Percentiles rank a stretch among this genome's conserved stretches.
Evolutionary conservation across 2,888 invertebrate genomes (phyloP).

Genomic region (Liopterus haemorrhoidalis): DNA sequence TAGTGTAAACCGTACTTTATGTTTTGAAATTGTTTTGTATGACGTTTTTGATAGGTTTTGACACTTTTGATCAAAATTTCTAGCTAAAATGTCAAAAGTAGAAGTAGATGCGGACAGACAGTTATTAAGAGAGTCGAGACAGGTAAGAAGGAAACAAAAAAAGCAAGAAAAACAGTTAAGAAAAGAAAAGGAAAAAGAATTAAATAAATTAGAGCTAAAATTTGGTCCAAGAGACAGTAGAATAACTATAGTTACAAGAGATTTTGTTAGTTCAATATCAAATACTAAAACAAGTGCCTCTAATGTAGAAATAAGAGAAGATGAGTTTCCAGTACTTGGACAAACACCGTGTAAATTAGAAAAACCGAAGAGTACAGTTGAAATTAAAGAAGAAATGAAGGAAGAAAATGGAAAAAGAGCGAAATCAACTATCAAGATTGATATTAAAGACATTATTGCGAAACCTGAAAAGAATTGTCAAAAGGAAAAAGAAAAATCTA

Average conservation of each 20-base stretch:
- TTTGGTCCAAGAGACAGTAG: conserved; percentile 23
- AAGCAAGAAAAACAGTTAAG: conserved; percentile 24
- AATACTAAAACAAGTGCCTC: conserved; percentile 4
- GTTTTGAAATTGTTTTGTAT: too few relatives aligned
- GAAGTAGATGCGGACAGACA: too few relatives aligned
- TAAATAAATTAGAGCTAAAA: conserved; percentile 23
- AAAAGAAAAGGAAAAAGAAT: conserved; percentile 23
- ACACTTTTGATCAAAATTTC: too few relatives aligned
- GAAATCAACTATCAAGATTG: background rate
- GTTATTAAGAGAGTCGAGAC: conserved; percentile 29
- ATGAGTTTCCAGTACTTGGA: conserved; percentile 14
- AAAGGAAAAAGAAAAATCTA: conserved; percentile 10
- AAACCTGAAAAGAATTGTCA: conserved; percentile 11
- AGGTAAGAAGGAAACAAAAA: conserved; percentile 31
- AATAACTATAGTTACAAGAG: conserved; percentile 28
- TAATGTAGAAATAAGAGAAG: conserved; percentile 5
- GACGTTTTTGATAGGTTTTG: too few relatives aligned
- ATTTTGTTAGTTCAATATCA: conserved; percentile 21
- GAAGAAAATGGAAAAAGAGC: conserved; percentile 6
- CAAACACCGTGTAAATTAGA: background rate
- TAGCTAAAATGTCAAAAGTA: too few relatives aligned
- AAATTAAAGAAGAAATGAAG: conserved; percentile 1
- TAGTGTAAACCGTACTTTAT: too few relatives aligned
- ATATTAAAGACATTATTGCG: conserved; percentile 16
- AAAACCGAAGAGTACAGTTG: background rate